Conservation (phyloP, 1,140 invertebrate species). For the Medauroidea extradentata region DNA sequence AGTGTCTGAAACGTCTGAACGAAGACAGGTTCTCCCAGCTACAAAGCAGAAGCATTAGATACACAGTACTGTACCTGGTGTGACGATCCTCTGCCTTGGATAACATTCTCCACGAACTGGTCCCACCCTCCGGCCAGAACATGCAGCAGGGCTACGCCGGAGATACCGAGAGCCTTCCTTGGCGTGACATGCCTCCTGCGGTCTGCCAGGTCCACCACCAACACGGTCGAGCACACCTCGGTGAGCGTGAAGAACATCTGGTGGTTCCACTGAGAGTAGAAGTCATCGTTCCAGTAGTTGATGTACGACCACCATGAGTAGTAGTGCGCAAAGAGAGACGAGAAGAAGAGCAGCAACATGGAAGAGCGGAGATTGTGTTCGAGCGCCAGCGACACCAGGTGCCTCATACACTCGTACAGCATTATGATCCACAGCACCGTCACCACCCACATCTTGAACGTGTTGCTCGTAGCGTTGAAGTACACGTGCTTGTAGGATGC, state of each 20-base stretch:
- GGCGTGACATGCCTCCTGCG: conserved; percentile 52
- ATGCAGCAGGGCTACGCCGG: conserved; percentile 64
- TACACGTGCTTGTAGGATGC: conserved; percentile 78
- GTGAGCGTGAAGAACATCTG: conserved; percentile 65
- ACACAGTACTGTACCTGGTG: conserved; percentile 57
- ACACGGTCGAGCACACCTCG: conserved; percentile 63
- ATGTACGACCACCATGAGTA: conserved; percentile 81
- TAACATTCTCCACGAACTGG: conserved; percentile 70
- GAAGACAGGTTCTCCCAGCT: too few relatives aligned
- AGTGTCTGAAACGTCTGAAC: too few relatives aligned
- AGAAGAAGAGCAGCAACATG: conserved; percentile 67
- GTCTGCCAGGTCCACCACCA: conserved; percentile 57
- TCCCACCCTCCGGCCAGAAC: conserved; percentile 67
- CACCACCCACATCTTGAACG: conserved; percentile 71
- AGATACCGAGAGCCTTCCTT: conserved; percentile 58
- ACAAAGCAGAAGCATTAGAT: too few relatives aligned
- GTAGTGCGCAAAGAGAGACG: conserved; percentile 74
- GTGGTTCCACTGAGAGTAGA: conserved; percentile 67
- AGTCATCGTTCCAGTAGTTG: conserved; percentile 82
- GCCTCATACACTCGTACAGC: conserved; percentile 67
- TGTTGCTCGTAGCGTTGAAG: conserved; percentile 72
- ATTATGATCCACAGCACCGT: conserved; percentile 58
- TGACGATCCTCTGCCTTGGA: conserved; percentile 61
- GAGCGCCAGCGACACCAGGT: conserved; percentile 54
- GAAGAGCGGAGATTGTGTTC: conserved; percentile 53